A percentile compares a stretch with the other conserved stretches of the same genome.
phyloP scores from a whole-genome alignment of 2,888 invertebrate genomes.

The Orchesellides sinensis region DNA sequence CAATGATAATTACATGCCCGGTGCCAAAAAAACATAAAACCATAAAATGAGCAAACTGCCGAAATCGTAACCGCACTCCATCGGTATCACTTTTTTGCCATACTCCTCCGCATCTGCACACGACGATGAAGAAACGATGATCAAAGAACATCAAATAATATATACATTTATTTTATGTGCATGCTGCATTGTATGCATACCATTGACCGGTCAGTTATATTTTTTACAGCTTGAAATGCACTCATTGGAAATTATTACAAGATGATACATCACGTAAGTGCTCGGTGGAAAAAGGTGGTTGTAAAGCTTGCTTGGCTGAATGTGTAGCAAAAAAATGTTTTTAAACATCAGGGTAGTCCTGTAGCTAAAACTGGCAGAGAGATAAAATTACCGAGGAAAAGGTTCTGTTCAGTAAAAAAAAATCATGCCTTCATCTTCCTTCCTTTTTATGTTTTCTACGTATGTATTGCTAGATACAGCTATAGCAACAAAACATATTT shows the following conservation, averaged over 20 bases:
- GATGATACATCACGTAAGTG: constrained; percentile 57
- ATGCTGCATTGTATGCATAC: constrained; percentile 35
- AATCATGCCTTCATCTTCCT: not conserved
- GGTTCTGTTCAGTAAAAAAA: too few relatives aligned
- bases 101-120: not conserved
- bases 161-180: constrained; percentile 1
- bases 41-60: not conserved
- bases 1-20: too few relatives aligned
- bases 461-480: not conserved
- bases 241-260: constrained; percentile 69
- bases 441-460: not conserved
- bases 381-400: too few relatives aligned
- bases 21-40: too few relatives aligned
- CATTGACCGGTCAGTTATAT: constrained; percentile 69
- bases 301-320: not conserved
- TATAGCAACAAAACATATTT: constrained; percentile 3
- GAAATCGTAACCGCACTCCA: not conserved
- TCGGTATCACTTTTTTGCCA: not conserved
- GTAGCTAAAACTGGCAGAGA: too few relatives aligned
- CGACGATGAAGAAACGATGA: not conserved
- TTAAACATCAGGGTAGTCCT: not conserved
- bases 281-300: constrained; percentile 42
- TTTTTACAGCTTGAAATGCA: constrained; percentile 67
- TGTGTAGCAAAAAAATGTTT: constrained; percentile 14
- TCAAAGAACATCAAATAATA: not conserved